Conservation (phyloP, 2,797 vertebrate genomes). For the Oreochromis grahami region DNA sequence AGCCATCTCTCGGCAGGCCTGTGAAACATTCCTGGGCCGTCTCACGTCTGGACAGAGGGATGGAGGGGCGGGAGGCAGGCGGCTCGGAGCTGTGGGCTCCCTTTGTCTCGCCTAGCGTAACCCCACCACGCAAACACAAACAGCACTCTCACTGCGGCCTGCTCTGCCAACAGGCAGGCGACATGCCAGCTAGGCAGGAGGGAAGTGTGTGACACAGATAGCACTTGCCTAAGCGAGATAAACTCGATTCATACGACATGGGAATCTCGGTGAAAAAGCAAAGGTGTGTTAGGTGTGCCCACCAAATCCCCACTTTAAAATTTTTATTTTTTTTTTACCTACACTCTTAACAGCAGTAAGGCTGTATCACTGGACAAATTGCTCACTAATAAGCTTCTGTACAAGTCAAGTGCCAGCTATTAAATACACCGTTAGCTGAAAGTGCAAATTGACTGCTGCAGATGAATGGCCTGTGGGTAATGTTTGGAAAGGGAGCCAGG, state of each 20-base stretch:
- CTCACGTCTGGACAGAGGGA: slow-evolving; percentile 72
- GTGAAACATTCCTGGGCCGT: slow-evolving; percentile 77
- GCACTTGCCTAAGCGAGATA: slow-evolving; percentile 36
- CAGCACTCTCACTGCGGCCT: slow-evolving; percentile 43
- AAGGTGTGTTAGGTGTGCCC: background rate
- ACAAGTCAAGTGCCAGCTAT: slow-evolving; percentile 80
- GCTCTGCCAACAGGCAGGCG: slow-evolving; percentile 48
- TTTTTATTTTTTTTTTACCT: background rate
- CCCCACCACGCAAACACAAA: slow-evolving; percentile 57
- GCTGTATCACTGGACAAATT: slow-evolving; percentile 84
- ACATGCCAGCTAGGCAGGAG: slow-evolving; percentile 40
- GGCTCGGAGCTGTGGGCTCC: slow-evolving; percentile 54
- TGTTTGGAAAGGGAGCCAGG: slow-evolving; percentile 76
- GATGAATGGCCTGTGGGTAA: slow-evolving; percentile 79
- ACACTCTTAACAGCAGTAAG: slow-evolving; percentile 21
- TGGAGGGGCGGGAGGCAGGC: slow-evolving; percentile 36
- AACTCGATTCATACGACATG: slow-evolving; percentile 29
- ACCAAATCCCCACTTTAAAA: background rate
- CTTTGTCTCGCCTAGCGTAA: slow-evolving; percentile 74
- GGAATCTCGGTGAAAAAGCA: slow-evolving; percentile 41
- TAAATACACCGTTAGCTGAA: slow-evolving; percentile 75
- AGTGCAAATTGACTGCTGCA: slow-evolving; percentile 84
- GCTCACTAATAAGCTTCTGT: slow-evolving; percentile 79
- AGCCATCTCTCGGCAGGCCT: slow-evolving; percentile 81
- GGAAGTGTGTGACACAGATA: slow-evolving; percentile 16